These are phyloP conservation scores for Rhizoglyphus robini DNA, from an alignment of 1,140 invertebrate genomes.

Conservation along the genomic window DNA sequence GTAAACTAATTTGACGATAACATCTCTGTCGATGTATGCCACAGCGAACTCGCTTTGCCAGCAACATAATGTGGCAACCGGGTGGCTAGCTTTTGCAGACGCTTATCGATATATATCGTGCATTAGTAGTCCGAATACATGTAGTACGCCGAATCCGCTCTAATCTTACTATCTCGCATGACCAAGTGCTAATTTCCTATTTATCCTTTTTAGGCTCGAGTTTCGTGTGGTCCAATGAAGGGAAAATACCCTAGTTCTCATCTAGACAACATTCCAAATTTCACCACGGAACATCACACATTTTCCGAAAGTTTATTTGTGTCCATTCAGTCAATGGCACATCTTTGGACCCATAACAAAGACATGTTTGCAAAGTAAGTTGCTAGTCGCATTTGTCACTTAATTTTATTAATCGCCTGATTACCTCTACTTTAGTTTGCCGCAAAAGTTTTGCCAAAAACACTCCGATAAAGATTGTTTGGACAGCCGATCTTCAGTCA, in stretches of 20 bases:
- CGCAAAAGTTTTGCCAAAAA: neutral
- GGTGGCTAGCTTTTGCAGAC: too few relatives aligned
- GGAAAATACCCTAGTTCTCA: neutral
- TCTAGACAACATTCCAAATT: neutral
- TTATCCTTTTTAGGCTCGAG: conserved; percentile 15
- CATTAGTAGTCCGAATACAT: too few relatives aligned
- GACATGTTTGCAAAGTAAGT: conserved; percentile 12
- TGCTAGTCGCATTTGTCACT: too few relatives aligned
- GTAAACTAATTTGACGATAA: too few relatives aligned
- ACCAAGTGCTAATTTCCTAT: too few relatives aligned
- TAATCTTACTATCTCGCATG: too few relatives aligned
- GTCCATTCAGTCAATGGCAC: neutral
- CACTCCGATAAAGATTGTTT: neutral
- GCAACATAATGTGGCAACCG: too few relatives aligned
- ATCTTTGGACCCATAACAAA: neutral
- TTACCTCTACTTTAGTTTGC: neutral
- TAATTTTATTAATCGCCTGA: too few relatives aligned
- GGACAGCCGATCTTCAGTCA: neutral
- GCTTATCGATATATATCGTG: too few relatives aligned
- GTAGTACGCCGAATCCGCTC: too few relatives aligned
- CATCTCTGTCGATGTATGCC: too few relatives aligned
- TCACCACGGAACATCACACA: neutral
- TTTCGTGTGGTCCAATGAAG: conserved; percentile 8
- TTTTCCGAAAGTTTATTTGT: neutral
- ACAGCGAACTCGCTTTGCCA: too few relatives aligned